Evolutionary conservation across 2,113 vertebrate genomes (phyloP), one percentile per base, ranked within the genome.

Genomic region (Collichthys lucidus): DNA sequence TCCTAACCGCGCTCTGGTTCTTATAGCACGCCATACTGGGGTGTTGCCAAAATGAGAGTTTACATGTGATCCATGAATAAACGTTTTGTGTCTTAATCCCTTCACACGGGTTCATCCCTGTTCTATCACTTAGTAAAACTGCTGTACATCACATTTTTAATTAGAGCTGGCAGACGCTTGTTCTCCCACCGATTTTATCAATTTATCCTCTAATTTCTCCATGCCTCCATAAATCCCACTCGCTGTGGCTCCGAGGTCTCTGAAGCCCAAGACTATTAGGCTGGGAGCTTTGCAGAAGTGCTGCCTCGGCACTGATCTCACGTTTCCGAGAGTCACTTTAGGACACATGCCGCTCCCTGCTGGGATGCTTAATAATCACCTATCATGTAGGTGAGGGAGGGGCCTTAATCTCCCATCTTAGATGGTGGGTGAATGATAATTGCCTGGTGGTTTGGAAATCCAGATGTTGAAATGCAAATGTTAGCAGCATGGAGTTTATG

Each of bases 271-370:
- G 11, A 68, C 88, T 80, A 74, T 89, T 80, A 88, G 77, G 20
- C 78, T 17, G 57, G 55, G 62, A 72, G 68, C 77, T 80, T 83
- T 80, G 53, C 19, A 46, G 77, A 85, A 89, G 67, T 79, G 90
- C 90, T 90, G 86, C 79, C 77, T 86, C 66, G 11, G 88, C 74
- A 60, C 50, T 61, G 52, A 70, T 73, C 86, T 89, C 80, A 80
- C 44, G 22, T 83, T 86, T 86, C 68, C 69, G 19, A 9, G 40
- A 82, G 77, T 88, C 82, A 47, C 79, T 31, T 70, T 22, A 59
- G 81, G 80, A 85, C 84, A 84, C 16, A 42, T 82, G 82, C 77
- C 8, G 31, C 74, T 71, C 82, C 62, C 6, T 6, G 9, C 76
- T 22, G 61, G 68, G 70, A 55, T 47, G 22, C 65, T 76, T 59